Percentiles rank a stretch among this genome's conserved stretches.
phyloP scores from a whole-genome alignment of 2,888 invertebrate genomes.

The Podotricha telesiphe region DNA sequence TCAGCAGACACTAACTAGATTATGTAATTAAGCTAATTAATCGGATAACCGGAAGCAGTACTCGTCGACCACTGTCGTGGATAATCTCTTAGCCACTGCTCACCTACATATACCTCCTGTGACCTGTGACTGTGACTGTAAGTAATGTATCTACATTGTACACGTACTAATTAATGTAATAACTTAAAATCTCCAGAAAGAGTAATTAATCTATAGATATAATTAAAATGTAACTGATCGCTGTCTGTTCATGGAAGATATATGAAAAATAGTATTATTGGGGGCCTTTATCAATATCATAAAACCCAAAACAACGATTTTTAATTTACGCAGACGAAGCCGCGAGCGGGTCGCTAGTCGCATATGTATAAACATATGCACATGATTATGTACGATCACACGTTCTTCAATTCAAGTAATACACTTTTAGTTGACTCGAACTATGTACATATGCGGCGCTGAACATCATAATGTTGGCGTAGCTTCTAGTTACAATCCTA shows the following conservation, averaged over 20 bases:
- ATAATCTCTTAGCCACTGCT: slow-evolving; percentile 33
- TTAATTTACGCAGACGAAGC: too few relatives aligned
- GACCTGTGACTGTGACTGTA: background rate
- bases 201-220: too few relatives aligned
- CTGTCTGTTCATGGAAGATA: too few relatives aligned
- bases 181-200: background rate
- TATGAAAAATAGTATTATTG: too few relatives aligned
- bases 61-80: slow-evolving; percentile 31
- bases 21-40: slow-evolving; percentile 57
- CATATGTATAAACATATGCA: too few relatives aligned
- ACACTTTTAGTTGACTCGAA: background rate
- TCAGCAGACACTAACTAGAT: slow-evolving; percentile 46
- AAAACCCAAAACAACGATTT: too few relatives aligned
- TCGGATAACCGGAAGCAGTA: slow-evolving; percentile 52
- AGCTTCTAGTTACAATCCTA: too few relatives aligned
- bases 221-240: too few relatives aligned
- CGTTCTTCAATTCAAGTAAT: background rate
- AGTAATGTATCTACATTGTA: background rate
- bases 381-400: too few relatives aligned
- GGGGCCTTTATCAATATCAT: too few relatives aligned
- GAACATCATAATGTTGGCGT: background rate
- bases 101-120: slow-evolving; percentile 3
- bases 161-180: background rate
- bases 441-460: background rate
- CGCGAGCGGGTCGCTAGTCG: too few relatives aligned